Conservation (phyloP, 2,888 invertebrate species). For the Archips xylosteana region DNA sequence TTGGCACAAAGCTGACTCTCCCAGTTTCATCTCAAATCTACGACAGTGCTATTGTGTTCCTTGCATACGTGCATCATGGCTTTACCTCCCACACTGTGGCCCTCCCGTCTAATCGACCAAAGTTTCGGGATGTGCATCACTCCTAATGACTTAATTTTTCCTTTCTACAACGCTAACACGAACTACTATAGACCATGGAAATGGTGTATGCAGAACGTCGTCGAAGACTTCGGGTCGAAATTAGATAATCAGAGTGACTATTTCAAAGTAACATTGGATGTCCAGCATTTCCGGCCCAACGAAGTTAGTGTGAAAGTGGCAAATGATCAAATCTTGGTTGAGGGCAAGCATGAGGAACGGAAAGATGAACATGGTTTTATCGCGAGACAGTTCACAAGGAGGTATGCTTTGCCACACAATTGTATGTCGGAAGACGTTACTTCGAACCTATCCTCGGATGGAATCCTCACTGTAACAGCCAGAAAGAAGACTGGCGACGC, state of each 20-base stretch:
- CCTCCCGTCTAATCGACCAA: slow-evolving; percentile 53
- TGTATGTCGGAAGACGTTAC: slow-evolving; percentile 56
- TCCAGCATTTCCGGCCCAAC: slow-evolving; percentile 88
- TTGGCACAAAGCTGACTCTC: slow-evolving; percentile 49
- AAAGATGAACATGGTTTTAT: slow-evolving; percentile 78
- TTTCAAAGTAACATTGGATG: slow-evolving; percentile 87
- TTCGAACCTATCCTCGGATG: slow-evolving; percentile 63
- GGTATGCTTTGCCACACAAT: slow-evolving; percentile 71
- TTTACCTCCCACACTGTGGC: slow-evolving; percentile 48
- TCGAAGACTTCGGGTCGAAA: slow-evolving; percentile 58
- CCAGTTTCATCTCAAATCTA: slow-evolving; percentile 48
- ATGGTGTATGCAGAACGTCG: slow-evolving; percentile 48
- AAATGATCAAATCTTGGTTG: slow-evolving; percentile 86
- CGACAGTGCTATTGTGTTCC: background rate
- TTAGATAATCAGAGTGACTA: slow-evolving; percentile 60
- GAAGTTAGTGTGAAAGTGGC: slow-evolving; percentile 89
- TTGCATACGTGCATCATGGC: slow-evolving; percentile 49
- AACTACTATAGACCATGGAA: slow-evolving; percentile 62
- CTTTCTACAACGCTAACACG: slow-evolving; percentile 50
- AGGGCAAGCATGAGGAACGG: slow-evolving; percentile 82
- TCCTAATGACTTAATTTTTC: slow-evolving; percentile 55
- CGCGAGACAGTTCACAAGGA: slow-evolving; percentile 75
- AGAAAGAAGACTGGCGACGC: slow-evolving; percentile 46
- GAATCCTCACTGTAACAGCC: slow-evolving; percentile 57
- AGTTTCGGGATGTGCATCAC: slow-evolving; percentile 55